These are phyloP conservation scores for Caenorhabditis panamensis DNA, from an alignment of 2,888 invertebrate genomes.

Conservation along the genomic window DNA sequence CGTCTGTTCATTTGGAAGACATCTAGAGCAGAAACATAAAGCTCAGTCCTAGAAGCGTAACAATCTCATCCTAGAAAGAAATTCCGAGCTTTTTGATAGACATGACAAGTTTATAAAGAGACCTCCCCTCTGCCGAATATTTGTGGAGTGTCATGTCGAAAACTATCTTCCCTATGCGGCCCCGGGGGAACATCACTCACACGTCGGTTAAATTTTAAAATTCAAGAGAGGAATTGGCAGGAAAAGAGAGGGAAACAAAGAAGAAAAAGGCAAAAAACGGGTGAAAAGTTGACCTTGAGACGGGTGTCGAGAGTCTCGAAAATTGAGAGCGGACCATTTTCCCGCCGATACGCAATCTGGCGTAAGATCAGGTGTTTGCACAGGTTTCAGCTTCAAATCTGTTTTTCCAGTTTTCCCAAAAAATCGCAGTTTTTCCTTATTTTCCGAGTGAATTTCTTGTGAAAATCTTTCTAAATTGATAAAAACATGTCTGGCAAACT, in stretches of 20 bases:
- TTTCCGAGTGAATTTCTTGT: neutral
- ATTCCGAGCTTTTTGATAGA: neutral
- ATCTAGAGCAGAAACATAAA: neutral
- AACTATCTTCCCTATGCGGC: slow-evolving; percentile 37
- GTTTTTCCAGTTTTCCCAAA: neutral
- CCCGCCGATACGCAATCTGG: slow-evolving; percentile 29
- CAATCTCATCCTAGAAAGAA: too few relatives aligned
- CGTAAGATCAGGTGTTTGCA: slow-evolving; percentile 41
- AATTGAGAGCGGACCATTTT: neutral
- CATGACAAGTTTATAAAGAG: neutral
- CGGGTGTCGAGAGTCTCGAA: slow-evolving; percentile 16
- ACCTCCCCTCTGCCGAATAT: slow-evolving; percentile 7
- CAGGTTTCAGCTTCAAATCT: neutral
- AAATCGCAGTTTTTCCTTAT: neutral
- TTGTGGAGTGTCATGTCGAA: slow-evolving; percentile 52
- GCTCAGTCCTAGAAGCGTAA: too few relatives aligned
- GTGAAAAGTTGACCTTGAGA: slow-evolving; percentile 18
- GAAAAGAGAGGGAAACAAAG: neutral
- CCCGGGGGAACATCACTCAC: slow-evolving; percentile 17
- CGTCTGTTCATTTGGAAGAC: neutral
- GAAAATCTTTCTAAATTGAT: neutral
- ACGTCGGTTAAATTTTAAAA: too few relatives aligned
- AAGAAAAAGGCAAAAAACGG: neutral
- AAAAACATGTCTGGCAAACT: neutral
- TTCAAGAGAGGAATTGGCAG: slow-evolving; percentile 28